Percentiles rank a stretch among this genome's conserved stretches.
phyloP scores from a whole-genome alignment of 2,888 invertebrate species.

The Gortyna flavago region DNA sequence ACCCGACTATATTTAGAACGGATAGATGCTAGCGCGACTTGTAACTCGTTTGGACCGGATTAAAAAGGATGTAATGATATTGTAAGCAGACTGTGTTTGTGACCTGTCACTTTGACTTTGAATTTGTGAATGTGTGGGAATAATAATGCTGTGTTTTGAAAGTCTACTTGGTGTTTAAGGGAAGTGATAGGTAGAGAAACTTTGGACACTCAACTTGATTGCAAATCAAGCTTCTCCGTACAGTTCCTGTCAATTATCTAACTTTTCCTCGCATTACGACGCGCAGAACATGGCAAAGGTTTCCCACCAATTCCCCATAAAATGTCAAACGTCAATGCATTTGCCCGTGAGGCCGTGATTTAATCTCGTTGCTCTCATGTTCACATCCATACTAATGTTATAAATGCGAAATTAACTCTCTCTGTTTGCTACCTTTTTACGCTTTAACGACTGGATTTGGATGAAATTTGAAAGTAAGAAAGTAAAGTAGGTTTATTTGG shows the following conservation, averaged over 20 bases:
- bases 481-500: neutral
- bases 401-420: neutral
- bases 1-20: conserved; percentile 69
- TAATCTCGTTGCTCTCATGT: neutral
- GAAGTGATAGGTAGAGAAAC: neutral
- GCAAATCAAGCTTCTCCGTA: neutral
- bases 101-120: conserved; percentile 36
- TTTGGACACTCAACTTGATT: neutral
- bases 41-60: conserved; percentile 52
- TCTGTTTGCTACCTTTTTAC: neutral
- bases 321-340: conserved; percentile 33
- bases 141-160: neutral
- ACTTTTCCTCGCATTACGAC: neutral
- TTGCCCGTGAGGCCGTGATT: neutral
- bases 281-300: neutral
- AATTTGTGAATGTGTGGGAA: neutral
- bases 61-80: conserved; percentile 49
- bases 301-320: neutral
- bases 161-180: neutral
- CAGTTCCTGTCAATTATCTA: neutral
- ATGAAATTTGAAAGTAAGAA: neutral
- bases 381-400: too few relatives aligned
- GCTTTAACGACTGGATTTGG: neutral
- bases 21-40: conserved; percentile 38
- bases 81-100: conserved; percentile 33